Base-by-base conservation (phyloP, 2,888 invertebrate genomes). In the Scaptodrosophila latifasciaeformis region DNA sequence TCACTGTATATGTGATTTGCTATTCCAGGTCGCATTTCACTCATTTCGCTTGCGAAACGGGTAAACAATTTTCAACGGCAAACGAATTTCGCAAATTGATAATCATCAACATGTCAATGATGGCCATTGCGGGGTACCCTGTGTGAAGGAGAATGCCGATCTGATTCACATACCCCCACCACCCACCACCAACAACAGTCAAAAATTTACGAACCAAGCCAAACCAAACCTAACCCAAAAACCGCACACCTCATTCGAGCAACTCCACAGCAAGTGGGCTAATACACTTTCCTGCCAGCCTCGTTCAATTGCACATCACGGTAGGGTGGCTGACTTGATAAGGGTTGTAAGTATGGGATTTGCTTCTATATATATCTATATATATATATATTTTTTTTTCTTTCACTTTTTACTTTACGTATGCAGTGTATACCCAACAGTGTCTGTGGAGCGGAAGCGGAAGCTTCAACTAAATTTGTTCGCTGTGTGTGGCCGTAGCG, bases 51-150 rank as follows among this genome's bases (percentile, higher is more conserved):
- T 45, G 45, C 17, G 47, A 55, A 54, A 46, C 58, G 55, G 47
- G 57, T 48, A 56, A 64, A 45, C 55, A 59, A 66, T 67, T 69
- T 59, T 47, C 52, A 35, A 37, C 54, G 57, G 56, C 67, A 56
- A 76, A 56, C 62, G 51, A 62, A 56, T 53, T 49, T 58, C 55
- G 57, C 52, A 72, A 76, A 76, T 70, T 70, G 70, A 70, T 72
- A 65, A 76, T 72, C 67, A 76, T 63, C 58, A 43, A 57, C 51
- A 43, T 54, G 43, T 34, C 6, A 15, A 2, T 34, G 34, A 27
- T 42, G 35, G 24, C 49, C 39, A 42, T 53, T 53, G 21, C 35
- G 31, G 29, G 13, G 46, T 17, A 27, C 21, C 34, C 10, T n/a
- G n/a, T n/a, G 24, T 3, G 24, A 3, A 24, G 24, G 24, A 24